Evolutionary conservation across 2,113 vertebrate genomes (phyloP), one percentile per base, ranked within the genome.

Genomic region (Apeltes quadracus): DNA sequence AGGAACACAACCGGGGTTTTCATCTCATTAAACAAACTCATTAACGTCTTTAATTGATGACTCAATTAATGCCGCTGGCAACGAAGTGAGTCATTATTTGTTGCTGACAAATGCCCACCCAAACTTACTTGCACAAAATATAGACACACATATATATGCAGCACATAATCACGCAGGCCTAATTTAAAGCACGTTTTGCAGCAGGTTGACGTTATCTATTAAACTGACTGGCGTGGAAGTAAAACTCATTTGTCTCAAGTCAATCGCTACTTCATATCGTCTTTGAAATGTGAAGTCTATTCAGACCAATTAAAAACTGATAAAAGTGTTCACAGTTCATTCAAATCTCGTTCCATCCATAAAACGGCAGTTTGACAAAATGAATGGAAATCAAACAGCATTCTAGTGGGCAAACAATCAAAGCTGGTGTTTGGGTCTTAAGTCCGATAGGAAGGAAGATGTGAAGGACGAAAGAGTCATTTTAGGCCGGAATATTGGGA

Each of bases 21-120:
- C 82, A 79, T 88, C 86, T 91, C 90, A 93, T 93, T 91, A 90
- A 82, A 84, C 90, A 91, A 92, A 88, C 87, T 89, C 84, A 78
- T 92, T 92, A 92, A 85, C 69, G 83, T 46, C 54, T 72, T 84
- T 93, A 91, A 92, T 87, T 91, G 82, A 91, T 83, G 87, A 81
- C 75, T 82, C 83, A 87, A 79, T 88, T 88, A 89, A 82, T 20
- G 77, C 87, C 85, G 74, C 79, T 61, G 81, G 91, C 80, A 63
- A 64, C 44, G 43, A 61, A 79, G 69, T 85, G 82, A 89, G 51
- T 91, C 88, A 86, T 34, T 81, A 77, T 84, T 75, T 83, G 65
- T 69, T 74, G 56, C 51, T 68, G 65, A 75, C 69, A 79, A 66
- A 72, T 78, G 58, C 50, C 73, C 59, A 55, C 51, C 20, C 32